Evolutionary conservation across 2,113 vertebrate genomes (phyloP), one percentile per base, ranked within the genome.

Genomic region (Australoheros scitulus): DNA sequence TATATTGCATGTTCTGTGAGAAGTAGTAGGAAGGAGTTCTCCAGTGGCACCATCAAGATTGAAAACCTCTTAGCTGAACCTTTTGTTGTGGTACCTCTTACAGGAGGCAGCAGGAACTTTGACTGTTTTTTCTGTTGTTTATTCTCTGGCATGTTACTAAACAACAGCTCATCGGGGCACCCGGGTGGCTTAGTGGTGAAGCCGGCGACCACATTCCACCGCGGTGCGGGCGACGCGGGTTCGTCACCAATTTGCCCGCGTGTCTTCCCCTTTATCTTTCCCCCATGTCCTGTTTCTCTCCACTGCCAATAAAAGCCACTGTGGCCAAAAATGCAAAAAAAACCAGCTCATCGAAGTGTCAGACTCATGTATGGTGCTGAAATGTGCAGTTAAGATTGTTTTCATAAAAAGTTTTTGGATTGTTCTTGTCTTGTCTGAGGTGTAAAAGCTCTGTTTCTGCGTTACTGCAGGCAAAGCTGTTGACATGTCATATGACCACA

Each of bases 401-500:
- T 61, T 24, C 24, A n/a, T 76, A 5, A 26, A 57, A 22, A 1
- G 7, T 17, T 34, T 38, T 60, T 79, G 26, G 14, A 13, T 6
- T 34, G 15, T 47, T 6, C 5, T 58, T n/a, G 6, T 32, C 22
- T 58, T n/a, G 6, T 32, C 22, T 70, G 18, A 82, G 82, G 60
- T 52, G 3, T 75, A 52, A 65, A 15, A n/a, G 11, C 9, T 47
- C 3, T 8, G 10, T 34, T 61, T 2, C 18, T 81, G n/a, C 72
- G 14, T 58, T 24, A 2, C 50, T 81, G 36, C 22, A 95, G 94
- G 98, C 29, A 98, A 96, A 92, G 98, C 98, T 0, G 95, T 99
- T 0, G 98, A 99, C 89, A 99, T 99, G 98, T 99, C 98, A 0
- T 99, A 99, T 1, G 98, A 99, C 92, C 98, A 99, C 93, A 99